phyloP scores from a whole-genome alignment of 2,888 invertebrate species.

The Vanessa cardui region DNA sequence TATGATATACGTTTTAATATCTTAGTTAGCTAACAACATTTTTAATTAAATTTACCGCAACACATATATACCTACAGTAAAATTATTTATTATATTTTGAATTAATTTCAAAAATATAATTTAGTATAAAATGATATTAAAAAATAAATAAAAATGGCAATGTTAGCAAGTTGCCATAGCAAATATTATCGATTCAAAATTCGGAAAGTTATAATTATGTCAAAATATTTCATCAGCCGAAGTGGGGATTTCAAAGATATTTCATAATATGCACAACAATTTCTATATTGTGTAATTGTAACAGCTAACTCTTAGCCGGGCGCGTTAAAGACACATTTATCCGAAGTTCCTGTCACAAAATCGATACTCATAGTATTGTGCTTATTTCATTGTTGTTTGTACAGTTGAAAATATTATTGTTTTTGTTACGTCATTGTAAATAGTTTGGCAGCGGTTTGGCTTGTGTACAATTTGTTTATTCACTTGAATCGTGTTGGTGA shows the following conservation, averaged over 20 bases:
- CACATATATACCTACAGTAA: too few relatives aligned
- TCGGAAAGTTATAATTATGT: slow-evolving; percentile 37
- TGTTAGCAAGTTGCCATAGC: slow-evolving; percentile 9
- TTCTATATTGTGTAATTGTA: slow-evolving; percentile 26
- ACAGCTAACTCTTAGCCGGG: background rate
- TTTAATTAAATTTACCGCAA: too few relatives aligned
- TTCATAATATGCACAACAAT: slow-evolving; percentile 39
- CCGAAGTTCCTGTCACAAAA: background rate
- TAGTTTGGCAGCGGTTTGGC: slow-evolving; percentile 72
- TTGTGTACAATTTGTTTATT: slow-evolving; percentile 67
- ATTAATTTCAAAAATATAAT: too few relatives aligned
- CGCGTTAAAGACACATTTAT: background rate
- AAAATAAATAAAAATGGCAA: background rate
- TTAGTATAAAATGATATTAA: background rate
- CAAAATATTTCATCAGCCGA: slow-evolving; percentile 47
- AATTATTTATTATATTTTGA: too few relatives aligned
- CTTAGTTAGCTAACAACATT: too few relatives aligned
- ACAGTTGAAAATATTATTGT: slow-evolving; percentile 63
- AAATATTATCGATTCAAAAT: slow-evolving; percentile 35
- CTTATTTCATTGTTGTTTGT: slow-evolving; percentile 50
- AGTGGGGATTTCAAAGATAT: slow-evolving; percentile 32
- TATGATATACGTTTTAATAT: too few relatives aligned
- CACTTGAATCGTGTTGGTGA: slow-evolving; percentile 57
- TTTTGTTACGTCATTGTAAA: slow-evolving; percentile 70
- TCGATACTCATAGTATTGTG: slow-evolving; percentile 5